Conservation (phyloP, 2,888 invertebrate genomes). For the Lithophane leautieri region DNA sequence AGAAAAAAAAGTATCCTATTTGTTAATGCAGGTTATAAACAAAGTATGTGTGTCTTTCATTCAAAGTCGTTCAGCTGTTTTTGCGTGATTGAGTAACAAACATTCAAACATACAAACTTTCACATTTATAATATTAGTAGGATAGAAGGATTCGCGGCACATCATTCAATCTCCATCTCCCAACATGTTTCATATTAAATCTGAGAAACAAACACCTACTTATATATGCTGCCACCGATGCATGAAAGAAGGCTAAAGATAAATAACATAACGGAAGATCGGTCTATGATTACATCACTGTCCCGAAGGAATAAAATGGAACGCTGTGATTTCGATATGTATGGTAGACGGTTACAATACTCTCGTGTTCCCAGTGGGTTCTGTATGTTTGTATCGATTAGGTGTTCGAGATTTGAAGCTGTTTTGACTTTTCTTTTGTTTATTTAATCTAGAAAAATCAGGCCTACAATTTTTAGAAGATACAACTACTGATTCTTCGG, state of each 20-base stretch:
- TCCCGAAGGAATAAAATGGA: conserved; percentile 60
- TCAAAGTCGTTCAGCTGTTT: background rate
- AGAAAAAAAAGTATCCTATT: too few relatives aligned
- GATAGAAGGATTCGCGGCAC: background rate
- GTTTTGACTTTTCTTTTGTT: conserved; percentile 12
- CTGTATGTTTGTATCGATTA: conserved; percentile 56
- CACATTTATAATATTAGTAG: background rate
- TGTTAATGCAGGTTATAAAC: too few relatives aligned
- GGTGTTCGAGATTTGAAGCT: conserved; percentile 6
- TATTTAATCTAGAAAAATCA: background rate
- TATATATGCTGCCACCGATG: conserved; percentile 25
- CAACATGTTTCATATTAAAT: conserved; percentile 76
- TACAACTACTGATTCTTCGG: background rate
- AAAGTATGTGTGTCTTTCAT: background rate
- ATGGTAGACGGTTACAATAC: conserved; percentile 56
- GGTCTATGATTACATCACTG: conserved; percentile 64
- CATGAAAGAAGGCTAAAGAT: conserved; percentile 52
- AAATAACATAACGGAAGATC: conserved; percentile 60
- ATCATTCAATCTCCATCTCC: conserved; percentile 46
- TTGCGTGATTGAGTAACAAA: too few relatives aligned
- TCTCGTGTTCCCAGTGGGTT: conserved; percentile 38
- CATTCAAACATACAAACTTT: too few relatives aligned
- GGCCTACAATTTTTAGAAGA: background rate
- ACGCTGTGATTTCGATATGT: conserved; percentile 59
- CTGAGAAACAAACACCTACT: conserved; percentile 68